Evolutionary conservation across 1,140 invertebrate genomes (phyloP), one percentile per base, ranked within the genome.

Genomic region (Glomeris maerens): DNA sequence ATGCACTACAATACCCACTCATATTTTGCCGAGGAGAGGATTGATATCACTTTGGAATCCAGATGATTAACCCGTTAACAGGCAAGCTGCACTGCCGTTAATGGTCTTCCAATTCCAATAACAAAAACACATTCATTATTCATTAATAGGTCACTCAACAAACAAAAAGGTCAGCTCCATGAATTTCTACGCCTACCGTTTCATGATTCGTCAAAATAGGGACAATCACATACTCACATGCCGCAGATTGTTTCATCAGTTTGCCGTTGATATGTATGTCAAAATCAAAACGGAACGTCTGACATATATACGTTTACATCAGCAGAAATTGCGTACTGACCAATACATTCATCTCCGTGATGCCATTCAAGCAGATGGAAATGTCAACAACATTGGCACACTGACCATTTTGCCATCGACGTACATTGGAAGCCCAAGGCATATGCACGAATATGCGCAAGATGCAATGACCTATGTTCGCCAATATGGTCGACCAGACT

Each of bases 381-480:
- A 55, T 53, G 4, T 36, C 26, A 48, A 36, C 39, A 22, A 40
- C 20, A 17, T 68, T 31, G 66, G 66, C 27, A 49, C 58, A 54
- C 52, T 59, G 48, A 53, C 65, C 0, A 70, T 72, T 54, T 55
- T 73, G 4, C 69, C 71, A 14, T 66, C 59, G 27, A 50, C 57
- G 29, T 60, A 56, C 51, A 51, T 38, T 27, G 59, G 59, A 13
- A 47, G 55, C 50, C 59, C 55, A 22, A 50, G 71, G 3, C 61
- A 70, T 50, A 65, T 74, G 60, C 68, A 72, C 39, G 66, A 73
- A 54, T 63, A 66, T 38, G 57, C 64, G 22, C 68, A 73, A 60
- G 71, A 74, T 60, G 66, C 66, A 1, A 71, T 74, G 62, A 55
- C 64, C 2, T 74, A 72, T 58, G 72, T 74, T 4, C 57, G 67